Conservation (phyloP, 2,888 invertebrate genomes). For the Pseudanteris insignis region DNA sequence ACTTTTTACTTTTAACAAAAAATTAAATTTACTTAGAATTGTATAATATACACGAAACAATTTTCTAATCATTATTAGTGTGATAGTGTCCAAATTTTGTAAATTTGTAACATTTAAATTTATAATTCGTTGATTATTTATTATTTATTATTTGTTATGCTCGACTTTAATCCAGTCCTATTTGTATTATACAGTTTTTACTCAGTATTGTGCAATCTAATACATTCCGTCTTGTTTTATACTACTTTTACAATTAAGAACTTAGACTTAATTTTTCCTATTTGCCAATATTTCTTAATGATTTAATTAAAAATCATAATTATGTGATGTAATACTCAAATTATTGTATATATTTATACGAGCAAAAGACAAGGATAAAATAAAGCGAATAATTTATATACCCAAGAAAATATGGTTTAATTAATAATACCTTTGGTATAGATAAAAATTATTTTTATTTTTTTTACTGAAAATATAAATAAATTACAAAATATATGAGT, state of each 20-base stretch:
- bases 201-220: slow-evolving; percentile 64
- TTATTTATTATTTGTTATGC: slow-evolving; percentile 56
- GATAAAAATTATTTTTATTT: slow-evolving; percentile 61
- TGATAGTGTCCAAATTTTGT: slow-evolving; percentile 25
- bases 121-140: slow-evolving; percentile 60
- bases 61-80: slow-evolving; percentile 2
- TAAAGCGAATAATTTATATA: slow-evolving; percentile 64
- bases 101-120: slow-evolving; percentile 18
- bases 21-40: no score
- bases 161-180: slow-evolving; percentile 48
- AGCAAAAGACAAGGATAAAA: slow-evolving; percentile 60
- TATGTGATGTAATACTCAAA: slow-evolving; percentile 58
- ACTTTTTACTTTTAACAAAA: no score
- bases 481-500: slow-evolving; percentile 63
- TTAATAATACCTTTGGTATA: slow-evolving; percentile 31
- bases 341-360: slow-evolving; percentile 66
- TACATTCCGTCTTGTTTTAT: slow-evolving; percentile 57
- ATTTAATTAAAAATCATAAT: slow-evolving; percentile 50
- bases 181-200: slow-evolving; percentile 55
- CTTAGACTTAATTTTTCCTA: slow-evolving; percentile 50
- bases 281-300: slow-evolving; percentile 57
- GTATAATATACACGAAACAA: no score
- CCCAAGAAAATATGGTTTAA: slow-evolving; percentile 41
- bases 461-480: slow-evolving; percentile 62
- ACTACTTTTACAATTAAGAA: slow-evolving; percentile 45